Conservation (phyloP, 53 echinoderm and acorn worm genomes). For the Zoroaster sp. region DNA sequence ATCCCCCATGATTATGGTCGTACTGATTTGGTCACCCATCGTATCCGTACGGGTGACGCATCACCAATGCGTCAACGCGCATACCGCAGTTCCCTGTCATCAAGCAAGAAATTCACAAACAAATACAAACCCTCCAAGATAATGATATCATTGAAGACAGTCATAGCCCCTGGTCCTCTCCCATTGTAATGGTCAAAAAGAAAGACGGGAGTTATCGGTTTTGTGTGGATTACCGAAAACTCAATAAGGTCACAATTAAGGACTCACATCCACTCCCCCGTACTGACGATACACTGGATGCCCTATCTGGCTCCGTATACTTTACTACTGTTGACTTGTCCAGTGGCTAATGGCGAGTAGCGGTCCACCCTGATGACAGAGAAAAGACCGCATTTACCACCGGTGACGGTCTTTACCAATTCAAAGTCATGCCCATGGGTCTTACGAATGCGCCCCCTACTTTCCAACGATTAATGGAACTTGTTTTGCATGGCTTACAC, state of each 20-base stretch:
- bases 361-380: constrained; percentile 44
- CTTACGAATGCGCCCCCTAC: too few species aligned
- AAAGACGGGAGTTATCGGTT: constrained; percentile 62
- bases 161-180: constrained; percentile 72
- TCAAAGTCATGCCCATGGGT: too few species aligned
- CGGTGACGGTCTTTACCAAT: constrained; percentile 6
- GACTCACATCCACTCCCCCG: constrained; percentile 79
- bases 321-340: constrained; percentile 73
- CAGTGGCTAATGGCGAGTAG: too few species aligned
- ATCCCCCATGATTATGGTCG: constrained; percentile 54
- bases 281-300: constrained; percentile 82
- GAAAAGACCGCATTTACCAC: constrained; percentile 74
- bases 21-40: constrained; percentile 55
- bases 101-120: constrained; percentile 59
- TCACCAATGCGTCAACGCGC: constrained; percentile 64
- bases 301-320: constrained; percentile 63
- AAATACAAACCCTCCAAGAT: constrained; percentile 56
- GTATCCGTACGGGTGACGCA: constrained; percentile 49
- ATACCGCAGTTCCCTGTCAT: constrained; percentile 60
- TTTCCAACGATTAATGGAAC: too few species aligned
- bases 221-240: constrained; percentile 74
- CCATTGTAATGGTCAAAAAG: constrained; percentile 13
- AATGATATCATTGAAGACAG: constrained; percentile 68
- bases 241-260: too few species aligned
- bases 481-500: too few species aligned